These are phyloP conservation scores for Pungitius pungitius DNA, from an alignment of 2,113 vertebrate genomes.

Conservation along the genomic window DNA sequence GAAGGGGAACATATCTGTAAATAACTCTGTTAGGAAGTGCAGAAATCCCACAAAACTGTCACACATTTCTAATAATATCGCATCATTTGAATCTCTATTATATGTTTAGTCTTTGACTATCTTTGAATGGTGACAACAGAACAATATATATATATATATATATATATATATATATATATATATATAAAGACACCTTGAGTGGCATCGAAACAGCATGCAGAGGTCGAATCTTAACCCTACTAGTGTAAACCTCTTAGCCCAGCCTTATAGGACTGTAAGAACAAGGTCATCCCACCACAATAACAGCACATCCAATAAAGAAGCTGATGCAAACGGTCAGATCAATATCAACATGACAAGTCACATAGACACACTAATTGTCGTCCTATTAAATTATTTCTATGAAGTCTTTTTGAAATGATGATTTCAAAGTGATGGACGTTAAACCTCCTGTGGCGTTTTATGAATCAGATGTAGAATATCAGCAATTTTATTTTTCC, in stretches of 20 bases:
- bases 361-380: not conserved
- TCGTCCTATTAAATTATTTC: not conserved
- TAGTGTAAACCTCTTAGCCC: constrained; percentile 1
- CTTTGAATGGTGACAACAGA: not conserved
- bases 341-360: not conserved
- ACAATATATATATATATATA: not conserved
- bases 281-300: not conserved
- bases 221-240: not conserved
- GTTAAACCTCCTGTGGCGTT: no score
- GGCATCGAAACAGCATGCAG: not conserved
- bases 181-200: no score
- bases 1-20: not conserved
- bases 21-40: not conserved
- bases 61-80: not conserved
- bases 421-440: not conserved
- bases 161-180: not conserved
- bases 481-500: no score
- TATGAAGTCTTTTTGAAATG: not conserved
- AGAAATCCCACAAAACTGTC: not conserved
- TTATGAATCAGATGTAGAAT: no score
- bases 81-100: not conserved
- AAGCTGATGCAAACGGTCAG: not conserved
- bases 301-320: not conserved
- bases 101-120: no score
- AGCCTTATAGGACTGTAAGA: not conserved